Conservation (phyloP, 2,888 invertebrate genomes). For the Leucophenga maculata region DNA sequence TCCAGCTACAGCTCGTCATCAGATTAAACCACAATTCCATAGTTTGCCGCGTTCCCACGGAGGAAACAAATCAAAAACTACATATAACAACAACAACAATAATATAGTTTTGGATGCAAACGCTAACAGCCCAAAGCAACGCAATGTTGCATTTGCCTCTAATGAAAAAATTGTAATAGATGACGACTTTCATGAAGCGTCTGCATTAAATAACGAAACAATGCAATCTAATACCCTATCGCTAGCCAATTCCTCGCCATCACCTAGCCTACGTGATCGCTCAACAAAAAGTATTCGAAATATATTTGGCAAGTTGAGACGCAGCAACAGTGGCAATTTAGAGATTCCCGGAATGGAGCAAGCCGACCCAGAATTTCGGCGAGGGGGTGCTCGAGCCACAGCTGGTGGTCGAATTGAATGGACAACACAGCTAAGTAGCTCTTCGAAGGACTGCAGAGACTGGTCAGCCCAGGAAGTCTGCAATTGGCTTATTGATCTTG, state of each 20-base stretch:
- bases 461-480: constrained; percentile 88
- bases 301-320: constrained; percentile 79
- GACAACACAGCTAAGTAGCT: constrained; percentile 58
- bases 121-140: constrained; percentile 61
- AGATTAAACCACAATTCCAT: constrained; percentile 84
- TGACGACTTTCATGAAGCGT: constrained; percentile 38
- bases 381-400: constrained; percentile 83
- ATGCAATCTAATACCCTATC: constrained; percentile 70
- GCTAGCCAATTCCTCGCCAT: constrained; percentile 72
- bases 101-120: constrained; percentile 53
- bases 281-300: constrained; percentile 77
- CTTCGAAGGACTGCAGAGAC: constrained; percentile 79
- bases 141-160: constrained; percentile 66
- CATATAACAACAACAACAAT: constrained; percentile 45
- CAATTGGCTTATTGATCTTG: constrained; percentile 82
- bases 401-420: constrained; percentile 81
- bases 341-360: constrained; percentile 74
- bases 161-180: constrained; percentile 67
- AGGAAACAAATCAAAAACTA: constrained; percentile 71
- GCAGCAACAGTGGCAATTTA: constrained; percentile 81
- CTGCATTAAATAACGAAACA: constrained; percentile 62
- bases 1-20: constrained; percentile 82
- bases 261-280: constrained; percentile 68
- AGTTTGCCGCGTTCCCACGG: constrained; percentile 83
- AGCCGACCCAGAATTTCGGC: constrained; percentile 76